Evolutionary conservation across 2,113 vertebrate species (phyloP), one percentile per base, ranked within the genome.

Genomic region (Sceloporus undulatus): DNA sequence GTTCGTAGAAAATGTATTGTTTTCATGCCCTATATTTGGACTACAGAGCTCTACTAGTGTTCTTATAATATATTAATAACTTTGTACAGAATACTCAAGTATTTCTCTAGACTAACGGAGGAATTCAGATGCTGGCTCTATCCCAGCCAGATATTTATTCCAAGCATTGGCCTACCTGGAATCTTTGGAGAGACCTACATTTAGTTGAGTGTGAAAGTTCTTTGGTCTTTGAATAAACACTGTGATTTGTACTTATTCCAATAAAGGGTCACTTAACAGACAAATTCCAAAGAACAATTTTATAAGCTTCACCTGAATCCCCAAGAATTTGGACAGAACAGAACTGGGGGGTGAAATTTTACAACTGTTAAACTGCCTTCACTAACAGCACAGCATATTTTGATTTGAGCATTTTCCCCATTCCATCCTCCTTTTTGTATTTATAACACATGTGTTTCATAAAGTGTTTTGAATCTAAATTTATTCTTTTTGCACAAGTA

Each of bases 131-230:
- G 89, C 59, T 78, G 80, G 11, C 1, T 34, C 42, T 84, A 83
- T 42, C 29, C 82, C 21, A 92, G 29, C 7, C n/a, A 62, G 84
- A 83, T 54, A 79, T 84, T 0, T 19, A 62, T 73, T 70, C 14
- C 52, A 82, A 83, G 19, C n/a, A 79, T 21, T 40, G 27, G 10
- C 70, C 0, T 79, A 48, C 73, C 62, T 74, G n/a, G 86, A 87
- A 84, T 79, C 48, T 81, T 88, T 56, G 59, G 85, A 94, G 91
- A 85, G 0, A 21, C 9, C 4, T 54, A 87, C 74, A 90, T 76
- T 82, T 78, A 92, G 19, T 79, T 79, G 34, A 23, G n/a, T 68
- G 13, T 65, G 0, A 87, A 90, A 0, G n/a, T 62, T 25, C 59
- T 71, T 80, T n/a, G 80, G 87, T 85, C 91, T 66, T 70, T 88